Percentiles rank a stretch among this genome's conserved stretches.
Evolutionary conservation across 2,113 vertebrate species (phyloP).

Genomic region (Ammodramus savannarum): DNA sequence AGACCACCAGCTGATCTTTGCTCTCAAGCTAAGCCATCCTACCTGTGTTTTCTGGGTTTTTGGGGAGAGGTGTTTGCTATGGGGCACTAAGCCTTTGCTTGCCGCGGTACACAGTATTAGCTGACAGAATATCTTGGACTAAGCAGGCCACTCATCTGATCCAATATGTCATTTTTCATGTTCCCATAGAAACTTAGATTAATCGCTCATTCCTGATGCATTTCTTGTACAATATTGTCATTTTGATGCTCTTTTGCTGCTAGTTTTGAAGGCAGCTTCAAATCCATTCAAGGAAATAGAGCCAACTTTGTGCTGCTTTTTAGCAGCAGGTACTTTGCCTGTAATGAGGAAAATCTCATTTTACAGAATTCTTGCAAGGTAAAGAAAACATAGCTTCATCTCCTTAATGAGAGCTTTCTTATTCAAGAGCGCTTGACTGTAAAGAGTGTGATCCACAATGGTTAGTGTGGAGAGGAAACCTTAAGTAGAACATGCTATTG

Average conservation of each 20-base stretch:
- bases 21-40: not conserved
- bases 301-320: slow-evolving; percentile 40
- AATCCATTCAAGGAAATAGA: not conserved
- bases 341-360: slow-evolving; percentile 58
- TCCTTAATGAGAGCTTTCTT: slow-evolving; percentile 50
- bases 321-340: slow-evolving; percentile 45
- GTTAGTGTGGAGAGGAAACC: slow-evolving; percentile 63
- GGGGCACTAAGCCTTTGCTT: not conserved
- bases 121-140: slow-evolving; percentile 44
- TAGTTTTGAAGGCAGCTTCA: slow-evolving; percentile 54
- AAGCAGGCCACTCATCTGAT: slow-evolving; percentile 40
- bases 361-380: slow-evolving; percentile 41
- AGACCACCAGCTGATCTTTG: not conserved
- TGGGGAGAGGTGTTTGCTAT: not conserved
- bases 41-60: not conserved
- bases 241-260: slow-evolving; percentile 68
- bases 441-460: slow-evolving; percentile 62
- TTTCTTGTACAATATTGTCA: slow-evolving; percentile 63
- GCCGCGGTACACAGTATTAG: not conserved
- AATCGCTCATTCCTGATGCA: slow-evolving; percentile 56
- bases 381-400: slow-evolving; percentile 43
- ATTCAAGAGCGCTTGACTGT: slow-evolving; percentile 63
- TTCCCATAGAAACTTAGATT: slow-evolving; percentile 68
- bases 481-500: slow-evolving; percentile 69
- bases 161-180: slow-evolving; percentile 50